Percentiles rank a stretch among this genome's conserved stretches.
phyloP scores from a whole-genome alignment of 2,113 vertebrate genomes.

The Larimichthys crocea region DNA sequence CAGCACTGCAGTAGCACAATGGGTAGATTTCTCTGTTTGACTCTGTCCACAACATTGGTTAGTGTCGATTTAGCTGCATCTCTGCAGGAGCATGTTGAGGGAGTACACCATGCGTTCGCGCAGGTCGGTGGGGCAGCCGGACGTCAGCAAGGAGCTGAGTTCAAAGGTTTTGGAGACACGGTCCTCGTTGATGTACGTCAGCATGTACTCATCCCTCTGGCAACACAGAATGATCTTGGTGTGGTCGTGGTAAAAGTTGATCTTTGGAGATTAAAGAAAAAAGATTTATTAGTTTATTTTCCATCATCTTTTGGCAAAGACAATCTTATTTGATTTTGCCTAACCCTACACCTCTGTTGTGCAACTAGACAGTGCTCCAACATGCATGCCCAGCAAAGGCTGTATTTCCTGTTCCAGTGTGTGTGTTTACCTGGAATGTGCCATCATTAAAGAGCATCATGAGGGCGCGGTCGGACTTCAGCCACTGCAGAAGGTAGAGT shows the following conservation, averaged over 20 bases:
- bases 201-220: constrained; percentile 93
- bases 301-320: neutral
- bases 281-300: neutral
- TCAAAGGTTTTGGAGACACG: constrained; percentile 92
- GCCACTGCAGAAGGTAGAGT: constrained; percentile 97
- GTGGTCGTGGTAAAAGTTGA: constrained; percentile 99
- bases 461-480: constrained; percentile 97
- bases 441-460: constrained; percentile 99
- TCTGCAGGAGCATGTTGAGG: constrained; percentile 96
- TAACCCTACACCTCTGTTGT: neutral
- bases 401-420: neutral
- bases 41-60: constrained; percentile 1
- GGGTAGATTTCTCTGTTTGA: neutral
- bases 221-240: constrained; percentile 97
- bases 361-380: neutral
- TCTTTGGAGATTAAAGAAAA: constrained; percentile 78
- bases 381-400: constrained; percentile 40
- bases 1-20: constrained; percentile 34
- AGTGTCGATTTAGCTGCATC: constrained; percentile 87
- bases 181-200: constrained; percentile 98
- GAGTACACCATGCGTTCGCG: constrained; percentile 95
- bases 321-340: neutral
- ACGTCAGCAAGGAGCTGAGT: constrained; percentile 89
- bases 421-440: constrained; percentile 94
- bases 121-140: constrained; percentile 91